Evolutionary conservation across 2,888 invertebrate genomes (phyloP).

Genomic region (Candidula unifasciata): DNA sequence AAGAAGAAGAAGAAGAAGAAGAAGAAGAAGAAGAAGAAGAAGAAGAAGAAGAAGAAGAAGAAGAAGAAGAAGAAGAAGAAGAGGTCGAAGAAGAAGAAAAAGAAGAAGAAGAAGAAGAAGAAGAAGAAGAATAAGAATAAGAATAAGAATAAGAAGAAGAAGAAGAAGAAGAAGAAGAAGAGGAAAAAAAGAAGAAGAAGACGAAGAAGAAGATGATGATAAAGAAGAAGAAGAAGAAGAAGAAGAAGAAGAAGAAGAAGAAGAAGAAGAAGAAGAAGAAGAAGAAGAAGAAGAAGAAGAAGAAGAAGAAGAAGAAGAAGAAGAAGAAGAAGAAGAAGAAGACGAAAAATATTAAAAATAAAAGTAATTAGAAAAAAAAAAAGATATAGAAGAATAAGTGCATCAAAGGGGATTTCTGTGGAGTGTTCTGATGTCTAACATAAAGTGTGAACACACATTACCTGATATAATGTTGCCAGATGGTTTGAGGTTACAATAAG

Average conservation of each 20-base stretch:
- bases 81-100: too few relatives aligned
- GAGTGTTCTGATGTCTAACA: not conserved
- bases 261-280: not conserved
- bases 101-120: not conserved
- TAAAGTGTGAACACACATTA: constrained; percentile 76
- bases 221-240: not conserved
- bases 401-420: too few relatives aligned
- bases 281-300: not conserved
- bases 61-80: not conserved
- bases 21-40: not conserved
- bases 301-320: not conserved
- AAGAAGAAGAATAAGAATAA: too few relatives aligned
- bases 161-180: not conserved
- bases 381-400: not conserved
- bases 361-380: too few relatives aligned
- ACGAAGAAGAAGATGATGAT: too few relatives aligned
- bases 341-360: too few relatives aligned
- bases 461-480: constrained; percentile 89
- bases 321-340: too few relatives aligned
- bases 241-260: not conserved
- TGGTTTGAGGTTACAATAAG: constrained; percentile 92
- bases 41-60: not conserved
- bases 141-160: too few relatives aligned
- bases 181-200: too few relatives aligned
- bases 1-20: not conserved